These are phyloP conservation scores for Dipodomys stephensi DNA, from an alignment of 2,113 vertebrate genomes.

Conservation along the genomic window DNA sequence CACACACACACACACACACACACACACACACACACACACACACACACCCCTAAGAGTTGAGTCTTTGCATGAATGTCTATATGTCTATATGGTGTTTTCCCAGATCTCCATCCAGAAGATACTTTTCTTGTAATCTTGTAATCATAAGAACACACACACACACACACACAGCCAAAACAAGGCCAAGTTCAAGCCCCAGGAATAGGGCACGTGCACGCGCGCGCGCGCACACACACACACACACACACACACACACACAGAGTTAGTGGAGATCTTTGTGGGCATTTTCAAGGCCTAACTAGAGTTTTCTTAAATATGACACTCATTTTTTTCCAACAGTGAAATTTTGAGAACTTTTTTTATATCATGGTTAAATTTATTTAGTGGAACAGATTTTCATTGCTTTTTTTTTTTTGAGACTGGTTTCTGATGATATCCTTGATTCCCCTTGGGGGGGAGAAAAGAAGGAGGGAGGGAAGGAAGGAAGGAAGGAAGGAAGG, in stretches of 20 bases:
- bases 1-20: background rate
- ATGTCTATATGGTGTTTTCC: background rate
- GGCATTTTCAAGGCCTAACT: constrained; percentile 33
- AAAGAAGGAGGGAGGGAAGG: background rate
- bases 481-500: too few relatives aligned
- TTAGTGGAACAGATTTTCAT: constrained; percentile 57
- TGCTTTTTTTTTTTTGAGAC: constrained; percentile 54
- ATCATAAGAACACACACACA: background rate
- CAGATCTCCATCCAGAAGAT: background rate
- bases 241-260: background rate
- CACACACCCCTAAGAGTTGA: background rate
- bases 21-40: background rate
- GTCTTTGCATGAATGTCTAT: background rate
- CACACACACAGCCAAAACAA: too few relatives aligned
- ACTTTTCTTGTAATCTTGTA: constrained; percentile 11
- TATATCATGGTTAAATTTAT: constrained; percentile 59
- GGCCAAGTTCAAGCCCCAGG: too few relatives aligned
- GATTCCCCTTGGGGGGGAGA: background rate
- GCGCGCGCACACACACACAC: constrained; percentile 5
- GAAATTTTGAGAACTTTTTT: constrained; percentile 46
- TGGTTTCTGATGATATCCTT: constrained; percentile 13
- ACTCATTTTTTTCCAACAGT: constrained; percentile 11
- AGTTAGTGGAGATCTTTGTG: constrained; percentile 30
- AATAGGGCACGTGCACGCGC: too few relatives aligned
- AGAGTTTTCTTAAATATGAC: constrained; percentile 47